Percentiles rank a stretch among this genome's conserved stretches.
Conservation (phyloP, 2,113 vertebrate genomes). For the Phylloscopus trochiloides region DNA sequence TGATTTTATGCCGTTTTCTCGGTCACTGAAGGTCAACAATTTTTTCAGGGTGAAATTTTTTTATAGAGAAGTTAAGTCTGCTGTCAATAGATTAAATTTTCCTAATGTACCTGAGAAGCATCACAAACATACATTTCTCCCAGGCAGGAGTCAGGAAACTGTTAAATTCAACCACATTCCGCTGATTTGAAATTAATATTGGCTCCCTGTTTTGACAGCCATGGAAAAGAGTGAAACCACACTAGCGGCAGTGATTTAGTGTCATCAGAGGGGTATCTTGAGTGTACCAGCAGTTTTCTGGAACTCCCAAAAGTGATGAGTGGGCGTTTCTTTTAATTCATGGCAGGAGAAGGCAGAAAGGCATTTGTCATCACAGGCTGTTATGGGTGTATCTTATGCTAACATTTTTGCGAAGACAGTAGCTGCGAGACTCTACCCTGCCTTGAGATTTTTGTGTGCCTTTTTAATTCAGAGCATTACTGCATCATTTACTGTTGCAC, state of each 20-base stretch:
- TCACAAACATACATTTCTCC: background rate
- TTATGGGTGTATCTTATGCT: fast-evolving
- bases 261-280: background rate
- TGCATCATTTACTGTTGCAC: background rate
- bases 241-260: background rate
- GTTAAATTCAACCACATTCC: background rate
- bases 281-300: background rate
- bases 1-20: background rate
- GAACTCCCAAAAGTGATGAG: background rate
- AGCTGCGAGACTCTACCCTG: background rate
- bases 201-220: background rate
- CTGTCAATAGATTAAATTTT: background rate
- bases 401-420: background rate
- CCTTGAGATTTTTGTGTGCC: background rate
- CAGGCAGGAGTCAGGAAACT: background rate
- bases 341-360: background rate
- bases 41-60: background rate
- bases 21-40: background rate
- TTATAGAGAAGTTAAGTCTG: background rate
- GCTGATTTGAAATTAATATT: background rate
- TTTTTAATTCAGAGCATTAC: background rate
- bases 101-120: background rate
- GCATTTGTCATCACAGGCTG: background rate
- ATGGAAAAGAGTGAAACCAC: background rate
- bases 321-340: fast-evolving